Conservation (phyloP, 2,888 invertebrate genomes). For the Hydrotaea cyrtoneurina region DNA sequence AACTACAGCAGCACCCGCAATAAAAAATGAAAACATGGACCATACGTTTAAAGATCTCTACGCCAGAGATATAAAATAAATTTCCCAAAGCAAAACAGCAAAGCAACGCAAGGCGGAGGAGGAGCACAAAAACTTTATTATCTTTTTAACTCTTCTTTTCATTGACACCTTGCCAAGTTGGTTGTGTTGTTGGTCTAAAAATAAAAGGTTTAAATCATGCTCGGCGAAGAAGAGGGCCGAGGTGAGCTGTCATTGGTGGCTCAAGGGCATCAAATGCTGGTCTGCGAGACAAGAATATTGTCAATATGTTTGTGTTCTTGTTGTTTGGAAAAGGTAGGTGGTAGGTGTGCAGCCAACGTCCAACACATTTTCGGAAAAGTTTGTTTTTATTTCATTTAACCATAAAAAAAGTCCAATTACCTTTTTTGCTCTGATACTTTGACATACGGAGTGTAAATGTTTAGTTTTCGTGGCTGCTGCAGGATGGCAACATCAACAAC, state of each 20-base stretch:
- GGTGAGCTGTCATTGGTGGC: not conserved
- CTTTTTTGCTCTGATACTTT: conserved; percentile 43
- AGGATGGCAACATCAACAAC: too few relatives aligned
- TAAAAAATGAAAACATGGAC: conserved; percentile 36
- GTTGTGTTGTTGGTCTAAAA: not conserved
- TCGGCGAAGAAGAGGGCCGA: too few relatives aligned
- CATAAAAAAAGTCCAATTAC: conserved; percentile 50
- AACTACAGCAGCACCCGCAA: not conserved
- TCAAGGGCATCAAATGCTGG: not conserved
- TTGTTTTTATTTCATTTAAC: conserved; percentile 18
- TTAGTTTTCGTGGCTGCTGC: not conserved
- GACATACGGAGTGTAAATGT: conserved; percentile 51
- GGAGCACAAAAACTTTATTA: conserved; percentile 52
- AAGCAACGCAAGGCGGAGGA: not conserved
- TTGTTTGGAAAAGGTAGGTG: not conserved
- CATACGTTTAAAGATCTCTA: conserved; percentile 29
- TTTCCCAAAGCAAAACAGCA: not conserved
- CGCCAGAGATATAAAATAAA: not conserved
- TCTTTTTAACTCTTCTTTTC: conserved; percentile 58
- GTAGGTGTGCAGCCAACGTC: not conserved
- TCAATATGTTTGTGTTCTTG: not conserved
- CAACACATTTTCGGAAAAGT: conserved; percentile 1
- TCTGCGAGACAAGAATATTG: not conserved
- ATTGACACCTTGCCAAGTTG: conserved; percentile 53
- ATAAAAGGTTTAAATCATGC: too few relatives aligned